Conservation (phyloP, 2,113 vertebrate genomes). For the Charadrius vociferus region DNA sequence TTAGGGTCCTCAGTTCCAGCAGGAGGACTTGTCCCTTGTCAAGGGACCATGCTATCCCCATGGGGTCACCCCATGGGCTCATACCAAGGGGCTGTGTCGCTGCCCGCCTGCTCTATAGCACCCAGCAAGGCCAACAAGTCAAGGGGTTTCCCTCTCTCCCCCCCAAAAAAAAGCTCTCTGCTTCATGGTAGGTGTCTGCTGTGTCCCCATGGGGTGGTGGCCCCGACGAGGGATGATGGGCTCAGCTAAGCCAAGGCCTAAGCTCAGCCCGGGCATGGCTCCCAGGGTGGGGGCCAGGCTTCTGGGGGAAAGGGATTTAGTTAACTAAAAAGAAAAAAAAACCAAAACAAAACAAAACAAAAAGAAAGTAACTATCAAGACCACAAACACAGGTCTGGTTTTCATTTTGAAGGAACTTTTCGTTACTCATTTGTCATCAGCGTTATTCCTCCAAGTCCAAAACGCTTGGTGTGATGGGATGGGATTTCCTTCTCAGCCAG, state of each 20-base stretch:
- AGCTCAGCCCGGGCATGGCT: background rate
- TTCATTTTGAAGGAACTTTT: slow-evolving; percentile 5
- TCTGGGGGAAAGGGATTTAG: background rate
- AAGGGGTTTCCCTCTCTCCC: background rate
- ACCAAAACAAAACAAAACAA: background rate
- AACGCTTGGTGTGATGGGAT: background rate
- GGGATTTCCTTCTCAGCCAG: background rate
- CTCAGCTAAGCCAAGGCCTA: background rate
- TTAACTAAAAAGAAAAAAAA: background rate
- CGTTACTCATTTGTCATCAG: background rate
- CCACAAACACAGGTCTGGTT: background rate
- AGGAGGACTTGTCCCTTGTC: fast-evolving
- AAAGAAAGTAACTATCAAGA: background rate
- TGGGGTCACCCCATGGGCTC: background rate
- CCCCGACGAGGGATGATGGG: fast-evolving
- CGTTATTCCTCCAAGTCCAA: background rate
- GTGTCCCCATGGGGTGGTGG: background rate
- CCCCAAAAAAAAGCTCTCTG: fast-evolving
- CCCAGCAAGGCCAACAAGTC: background rate
- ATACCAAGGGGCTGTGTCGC: fast-evolving
- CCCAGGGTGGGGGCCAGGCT: background rate
- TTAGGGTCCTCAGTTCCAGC: background rate
- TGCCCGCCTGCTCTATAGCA: background rate
- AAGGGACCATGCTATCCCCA: background rate
- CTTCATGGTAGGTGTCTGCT: fast-evolving